phyloP scores from a whole-genome alignment of 2,888 invertebrate genomes.

The Erebia aethiops region DNA sequence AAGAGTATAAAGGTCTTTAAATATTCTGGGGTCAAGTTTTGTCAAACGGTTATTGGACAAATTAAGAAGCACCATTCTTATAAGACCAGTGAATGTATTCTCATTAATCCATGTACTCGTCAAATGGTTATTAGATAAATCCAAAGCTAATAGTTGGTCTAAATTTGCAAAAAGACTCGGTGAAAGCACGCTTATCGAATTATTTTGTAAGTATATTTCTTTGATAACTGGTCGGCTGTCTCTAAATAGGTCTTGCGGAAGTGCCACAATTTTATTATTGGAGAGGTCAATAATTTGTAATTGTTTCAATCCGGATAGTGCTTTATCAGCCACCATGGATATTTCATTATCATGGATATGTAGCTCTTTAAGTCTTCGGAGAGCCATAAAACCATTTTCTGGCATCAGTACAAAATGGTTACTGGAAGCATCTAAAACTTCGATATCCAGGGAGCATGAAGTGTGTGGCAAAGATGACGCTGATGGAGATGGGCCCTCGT shows the following conservation, averaged over 20 bases:
- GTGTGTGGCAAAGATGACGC: slow-evolving; percentile 69
- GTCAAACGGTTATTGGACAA: slow-evolving; percentile 92
- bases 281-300: slow-evolving; percentile 94
- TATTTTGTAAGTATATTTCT: slow-evolving; percentile 95
- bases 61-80: slow-evolving; percentile 93
- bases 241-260: slow-evolving; percentile 93
- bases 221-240: slow-evolving; percentile 91
- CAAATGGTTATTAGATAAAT: slow-evolving; percentile 93
- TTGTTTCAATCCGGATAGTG: slow-evolving; percentile 90
- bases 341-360: slow-evolving; percentile 95
- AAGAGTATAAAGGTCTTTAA: slow-evolving; percentile 92
- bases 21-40: slow-evolving; percentile 91
- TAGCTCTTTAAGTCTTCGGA: slow-evolving; percentile 90
- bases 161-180: slow-evolving; percentile 93
- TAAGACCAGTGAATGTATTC: slow-evolving; percentile 93
- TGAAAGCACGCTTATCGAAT: slow-evolving; percentile 93
- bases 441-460: slow-evolving; percentile 90
- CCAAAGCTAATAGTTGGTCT: slow-evolving; percentile 90
- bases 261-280: slow-evolving; percentile 93
- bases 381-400: slow-evolving; percentile 90
- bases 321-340: slow-evolving; percentile 92
- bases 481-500: slow-evolving; percentile 75
- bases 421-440: slow-evolving; percentile 91
- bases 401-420: slow-evolving; percentile 94
- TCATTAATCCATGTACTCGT: slow-evolving; percentile 94